Percentiles rank a stretch among this genome's conserved stretches.
These are phyloP conservation scores for Lepidurus apus DNA, from an alignment of 1,140 invertebrate genomes.

Conservation along the genomic window DNA sequence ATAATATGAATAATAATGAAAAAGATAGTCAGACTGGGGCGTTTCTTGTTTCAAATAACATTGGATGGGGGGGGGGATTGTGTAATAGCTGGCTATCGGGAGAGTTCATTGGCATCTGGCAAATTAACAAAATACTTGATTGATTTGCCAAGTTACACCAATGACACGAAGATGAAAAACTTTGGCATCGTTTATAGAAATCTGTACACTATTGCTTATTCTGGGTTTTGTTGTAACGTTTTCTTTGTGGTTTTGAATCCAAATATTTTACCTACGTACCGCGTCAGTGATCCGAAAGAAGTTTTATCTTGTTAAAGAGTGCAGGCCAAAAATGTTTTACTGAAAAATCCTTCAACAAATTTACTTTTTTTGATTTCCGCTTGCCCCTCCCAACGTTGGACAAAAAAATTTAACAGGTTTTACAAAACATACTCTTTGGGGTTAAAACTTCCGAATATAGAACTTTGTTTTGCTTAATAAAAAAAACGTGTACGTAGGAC, in stretches of 20 bases:
- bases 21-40: not conserved
- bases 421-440: not conserved
- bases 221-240: not conserved
- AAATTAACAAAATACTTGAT: not conserved
- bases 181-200: constrained; percentile 2
- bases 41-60: not conserved
- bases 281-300: not conserved
- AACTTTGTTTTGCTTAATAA: not conserved
- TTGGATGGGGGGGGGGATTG: not conserved
- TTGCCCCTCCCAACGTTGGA: not conserved
- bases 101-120: too few species aligned
- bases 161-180: not conserved
- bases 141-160: not conserved
- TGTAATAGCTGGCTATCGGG: too few species aligned
- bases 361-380: not conserved
- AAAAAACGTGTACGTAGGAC: constrained; percentile 1
- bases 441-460: not conserved
- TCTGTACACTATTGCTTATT: constrained; percentile 18
- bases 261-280: not conserved
- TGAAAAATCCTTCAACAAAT: not conserved
- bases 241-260: too few species aligned
- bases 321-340: not conserved
- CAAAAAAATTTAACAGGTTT: not conserved
- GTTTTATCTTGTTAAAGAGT: not conserved
- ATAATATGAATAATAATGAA: not conserved